Base-by-base conservation (phyloP, 1,140 invertebrate genomes). In the Trissolcus basalis region DNA sequence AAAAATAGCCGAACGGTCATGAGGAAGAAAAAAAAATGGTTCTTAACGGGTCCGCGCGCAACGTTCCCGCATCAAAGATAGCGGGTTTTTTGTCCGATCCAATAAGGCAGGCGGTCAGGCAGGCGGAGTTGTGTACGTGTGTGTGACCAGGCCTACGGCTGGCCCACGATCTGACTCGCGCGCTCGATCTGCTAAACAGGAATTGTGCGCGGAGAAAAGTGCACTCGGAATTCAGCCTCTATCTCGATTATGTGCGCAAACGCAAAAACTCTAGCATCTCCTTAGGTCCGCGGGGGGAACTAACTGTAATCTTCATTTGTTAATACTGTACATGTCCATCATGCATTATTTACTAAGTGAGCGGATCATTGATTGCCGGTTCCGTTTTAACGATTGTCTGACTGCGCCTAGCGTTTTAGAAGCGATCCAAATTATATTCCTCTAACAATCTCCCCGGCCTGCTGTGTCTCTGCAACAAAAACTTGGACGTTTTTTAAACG, bases 281-380 rank as follows among this genome's bases (percentile, higher is more conserved):
- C n/a, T 60, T 27, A 47, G 55, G 51, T 65, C 45, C 49, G 48
- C 35, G 53, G 44, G 43, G 53, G 44, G 63, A 59, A 59, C 73
- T 81, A 81, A 81, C 79, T 77, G 79, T 81, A 79, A 79, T 69
- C 65, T 79, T 77, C 73, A 79, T 79, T 71, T 79, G 73, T 81
- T 81, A 77, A 81, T 78, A 69, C 77, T 69, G 71, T 72, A 69
- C 75, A 77, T 75, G 77, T 69, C 76, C 79, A 79, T 82, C 80
- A 82, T 81, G 80, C 81, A 82, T 82, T 82, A 82, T 82, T 82
- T 81, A 82, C 70, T 58, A 81, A 79, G 75, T 69, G 68, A 74
- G 76, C 71, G 78, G 77, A 80, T 78, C 76, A 79, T 79, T 79
- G 80, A 73, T 81, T 73, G 65, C 80, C 41, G 64, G 77, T 77